These are phyloP conservation scores for Bombus turneri DNA, from an alignment of 1,140 invertebrate genomes.

Conservation along the genomic window DNA sequence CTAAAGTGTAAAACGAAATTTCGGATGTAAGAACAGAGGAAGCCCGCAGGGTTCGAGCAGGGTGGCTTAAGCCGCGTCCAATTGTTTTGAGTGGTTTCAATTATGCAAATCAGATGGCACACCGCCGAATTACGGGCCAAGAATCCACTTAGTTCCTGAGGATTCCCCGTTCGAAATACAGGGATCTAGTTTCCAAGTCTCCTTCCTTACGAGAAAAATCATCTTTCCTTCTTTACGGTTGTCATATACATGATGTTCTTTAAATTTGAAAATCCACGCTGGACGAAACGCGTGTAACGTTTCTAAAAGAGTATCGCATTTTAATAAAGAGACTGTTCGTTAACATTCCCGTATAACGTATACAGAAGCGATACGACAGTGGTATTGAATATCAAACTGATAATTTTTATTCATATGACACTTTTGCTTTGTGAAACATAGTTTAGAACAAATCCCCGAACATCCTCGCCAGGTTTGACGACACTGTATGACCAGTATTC, in stretches of 20 bases:
- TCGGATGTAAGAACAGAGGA: constrained; percentile 42
- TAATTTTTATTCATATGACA: not conserved
- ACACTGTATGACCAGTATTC: not conserved
- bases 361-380: not conserved
- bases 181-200: not conserved
- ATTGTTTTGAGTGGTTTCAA: constrained; percentile 77
- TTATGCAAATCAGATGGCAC: constrained; percentile 75
- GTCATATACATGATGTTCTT: not conserved
- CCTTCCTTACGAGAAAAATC: not conserved
- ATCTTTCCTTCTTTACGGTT: not conserved
- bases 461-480: not conserved
- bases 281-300: too few species aligned
- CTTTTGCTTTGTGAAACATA: not conserved
- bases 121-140: constrained; percentile 59
- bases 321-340: not conserved
- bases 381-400: not conserved
- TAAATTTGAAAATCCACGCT: too few species aligned
- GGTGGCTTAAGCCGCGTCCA: constrained; percentile 69
- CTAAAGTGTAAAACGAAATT: constrained; percentile 14
- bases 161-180: constrained; percentile 54
- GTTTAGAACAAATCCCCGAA: not conserved
- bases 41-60: constrained; percentile 33
- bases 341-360: not conserved
- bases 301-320: not conserved
- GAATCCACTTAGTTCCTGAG: constrained; percentile 42